Conservation (phyloP, 2,113 vertebrate genomes). For the Syngnathus scovelli region DNA sequence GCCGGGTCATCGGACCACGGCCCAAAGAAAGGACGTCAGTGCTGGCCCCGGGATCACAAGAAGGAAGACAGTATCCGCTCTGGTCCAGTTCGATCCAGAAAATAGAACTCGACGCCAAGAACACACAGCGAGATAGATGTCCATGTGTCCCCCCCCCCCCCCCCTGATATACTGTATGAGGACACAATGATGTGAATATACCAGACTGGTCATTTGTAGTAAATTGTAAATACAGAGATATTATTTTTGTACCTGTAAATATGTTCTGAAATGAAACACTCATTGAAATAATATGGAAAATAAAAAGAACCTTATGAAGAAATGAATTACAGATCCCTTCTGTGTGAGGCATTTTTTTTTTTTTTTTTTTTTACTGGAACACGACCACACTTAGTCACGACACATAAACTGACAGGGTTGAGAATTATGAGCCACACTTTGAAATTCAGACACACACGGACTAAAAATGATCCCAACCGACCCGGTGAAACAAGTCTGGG, state of each 20-base stretch:
- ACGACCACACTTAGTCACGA: constrained; percentile 23
- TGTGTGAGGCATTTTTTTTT: constrained; percentile 4
- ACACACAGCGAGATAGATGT: constrained; percentile 17
- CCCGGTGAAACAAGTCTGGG: constrained; percentile 46
- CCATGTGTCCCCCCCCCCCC: constrained; percentile 13
- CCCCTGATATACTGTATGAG: constrained; percentile 34
- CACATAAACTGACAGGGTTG: constrained; percentile 7
- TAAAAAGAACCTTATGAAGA: constrained; percentile 49
- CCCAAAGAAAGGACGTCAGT: constrained; percentile 25
- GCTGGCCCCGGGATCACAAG: constrained; percentile 36
- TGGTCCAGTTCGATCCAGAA: constrained; percentile 21
- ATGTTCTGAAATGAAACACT: constrained; percentile 66
- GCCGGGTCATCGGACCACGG: constrained; percentile 22
- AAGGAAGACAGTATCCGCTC: constrained; percentile 44
- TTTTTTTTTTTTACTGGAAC: constrained; percentile 6
- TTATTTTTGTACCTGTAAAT: constrained; percentile 72
- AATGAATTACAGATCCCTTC: constrained; percentile 12
- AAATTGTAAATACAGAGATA: constrained; percentile 71
- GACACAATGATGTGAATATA: constrained; percentile 49
- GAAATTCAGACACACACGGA: constrained; percentile 12
- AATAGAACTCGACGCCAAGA: constrained; percentile 20
- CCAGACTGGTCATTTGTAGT: constrained; percentile 41
- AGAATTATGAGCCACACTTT: constrained; percentile 33
- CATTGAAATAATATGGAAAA: constrained; percentile 42
- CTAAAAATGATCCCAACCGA: constrained; percentile 15